Percentiles rank a stretch among this genome's conserved stretches.
phyloP scores from a whole-genome alignment of 2,888 invertebrate species.

The Chrysolina oricalcia region DNA sequence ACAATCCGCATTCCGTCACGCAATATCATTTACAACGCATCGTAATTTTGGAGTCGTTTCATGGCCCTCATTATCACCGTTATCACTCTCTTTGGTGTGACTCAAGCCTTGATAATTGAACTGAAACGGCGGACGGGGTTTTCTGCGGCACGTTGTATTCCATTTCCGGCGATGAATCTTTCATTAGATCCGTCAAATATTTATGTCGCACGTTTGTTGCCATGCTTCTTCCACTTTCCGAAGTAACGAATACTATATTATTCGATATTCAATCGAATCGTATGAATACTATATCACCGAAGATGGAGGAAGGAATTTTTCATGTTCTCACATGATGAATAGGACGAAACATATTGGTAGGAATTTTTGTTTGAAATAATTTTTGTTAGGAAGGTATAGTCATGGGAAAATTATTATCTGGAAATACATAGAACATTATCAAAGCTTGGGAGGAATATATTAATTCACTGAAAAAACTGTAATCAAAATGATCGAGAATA shows the following conservation, averaged over 20 bases:
- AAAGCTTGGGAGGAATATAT: too few relatives aligned
- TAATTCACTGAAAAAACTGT: too few relatives aligned
- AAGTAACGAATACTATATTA: conserved; percentile 8
- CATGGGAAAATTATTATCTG: too few relatives aligned
- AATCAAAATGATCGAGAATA: too few relatives aligned
- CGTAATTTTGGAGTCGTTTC: conserved; percentile 13
- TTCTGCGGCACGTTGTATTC: conserved; percentile 33
- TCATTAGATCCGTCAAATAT: conserved; percentile 32
- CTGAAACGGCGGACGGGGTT: conserved; percentile 26
- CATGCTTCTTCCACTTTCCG: not conserved
- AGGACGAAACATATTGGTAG: not conserved
- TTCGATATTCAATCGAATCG: conserved; percentile 35
- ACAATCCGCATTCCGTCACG: not conserved
- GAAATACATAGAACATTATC: too few relatives aligned
- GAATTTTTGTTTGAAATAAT: too few relatives aligned
- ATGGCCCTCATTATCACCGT: conserved; percentile 3
- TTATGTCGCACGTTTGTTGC: conserved; percentile 35
- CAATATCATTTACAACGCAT: conserved; percentile 12
- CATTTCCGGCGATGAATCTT: conserved; percentile 35
- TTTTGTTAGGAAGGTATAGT: too few relatives aligned
- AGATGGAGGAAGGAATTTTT: conserved; percentile 34
- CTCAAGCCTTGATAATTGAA: conserved; percentile 22
- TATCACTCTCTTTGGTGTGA: conserved; percentile 16
- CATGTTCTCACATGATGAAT: conserved; percentile 7
- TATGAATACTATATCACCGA: conserved; percentile 29